Evolutionary conservation across 2,113 vertebrate species (phyloP), one percentile per base, ranked within the genome.

Genomic region (Nannospalax galili): DNA sequence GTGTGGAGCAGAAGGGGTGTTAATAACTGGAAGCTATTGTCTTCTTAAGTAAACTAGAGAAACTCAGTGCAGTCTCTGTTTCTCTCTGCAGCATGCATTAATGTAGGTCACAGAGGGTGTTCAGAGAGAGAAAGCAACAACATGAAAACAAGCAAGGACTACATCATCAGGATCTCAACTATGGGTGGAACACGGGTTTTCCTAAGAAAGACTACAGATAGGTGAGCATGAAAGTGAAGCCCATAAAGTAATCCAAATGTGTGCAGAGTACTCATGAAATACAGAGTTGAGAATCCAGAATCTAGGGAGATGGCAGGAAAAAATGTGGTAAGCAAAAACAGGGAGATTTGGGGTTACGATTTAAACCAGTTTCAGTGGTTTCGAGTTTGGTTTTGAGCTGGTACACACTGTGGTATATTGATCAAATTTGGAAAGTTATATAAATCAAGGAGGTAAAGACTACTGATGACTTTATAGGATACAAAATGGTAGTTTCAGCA

Each of bases 361-460:
- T 74, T 94, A 86, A 17, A 92, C 88, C 30, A 89, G 19, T 72
- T 84, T 11, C 8, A 40, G 0, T 79, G 30, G 24, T 89, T 80
- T 86, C 73, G 84, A 77, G 28, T 40, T 84, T 56, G 40, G 11
- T 64, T 88, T 84, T 67, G 60, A 73, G 62, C 10, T 90, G 32
- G 28, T 5, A 74, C 2, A 52, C 64, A 24, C 2, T 70, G 56
- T 80, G 4, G n/a, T 67, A 1, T 16, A 86, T 85, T 75, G 32
- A 35, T 14, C 75, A 62, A 86, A 89, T 95, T 91, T 95, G 35
- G 30, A 74, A 93, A 86, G 70, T 90, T 90, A 90, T 32, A 88
- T 87, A 35, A 52, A 19, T 79, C 26, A 65, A 22, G 8, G 58
- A 93, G 24, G 9, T 62, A 73, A 94, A 35, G 26, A 89, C 35